These are phyloP conservation scores for Calliphora vomitoria DNA, from an alignment of 2,888 invertebrate species.

Conservation along the genomic window DNA sequence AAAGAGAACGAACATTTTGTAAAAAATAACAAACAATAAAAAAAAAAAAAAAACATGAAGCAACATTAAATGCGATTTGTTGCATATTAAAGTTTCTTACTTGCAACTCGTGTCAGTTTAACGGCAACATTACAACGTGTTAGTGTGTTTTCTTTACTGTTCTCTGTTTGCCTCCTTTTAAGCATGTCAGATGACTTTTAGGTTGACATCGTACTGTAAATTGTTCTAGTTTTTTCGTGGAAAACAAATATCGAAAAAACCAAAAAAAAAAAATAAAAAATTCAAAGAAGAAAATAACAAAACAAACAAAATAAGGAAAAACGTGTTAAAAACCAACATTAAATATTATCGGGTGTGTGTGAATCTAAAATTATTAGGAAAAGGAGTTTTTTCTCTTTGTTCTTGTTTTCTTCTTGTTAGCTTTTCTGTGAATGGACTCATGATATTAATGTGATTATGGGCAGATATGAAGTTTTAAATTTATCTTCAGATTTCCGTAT, in stretches of 20 bases:
- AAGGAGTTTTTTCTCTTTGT: conserved; percentile 51
- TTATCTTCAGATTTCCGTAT: conserved; percentile 38
- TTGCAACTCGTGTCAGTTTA: conserved; percentile 72
- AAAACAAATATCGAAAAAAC: conserved; percentile 47
- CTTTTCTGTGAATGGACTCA: conserved; percentile 38
- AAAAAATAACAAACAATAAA: neutral
- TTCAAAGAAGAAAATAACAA: neutral
- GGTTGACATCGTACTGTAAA: conserved; percentile 70
- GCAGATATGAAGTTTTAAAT: conserved; percentile 42
- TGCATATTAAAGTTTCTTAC: conserved; percentile 67
- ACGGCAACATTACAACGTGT: conserved; percentile 74
- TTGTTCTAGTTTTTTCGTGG: conserved; percentile 71
- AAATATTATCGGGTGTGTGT: conserved; percentile 43
- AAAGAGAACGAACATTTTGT: conserved; percentile 29
- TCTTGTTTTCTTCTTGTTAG: conserved; percentile 4
- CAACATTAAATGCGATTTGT: conserved; percentile 68
- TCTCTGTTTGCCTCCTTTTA: conserved; percentile 38
- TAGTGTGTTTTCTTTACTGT: conserved; percentile 55
- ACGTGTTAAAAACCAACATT: conserved; percentile 60
- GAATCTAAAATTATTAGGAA: conserved; percentile 53
- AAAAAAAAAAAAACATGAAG: neutral
- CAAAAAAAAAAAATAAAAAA: neutral
- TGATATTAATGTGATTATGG: conserved; percentile 53
- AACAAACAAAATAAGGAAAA: conserved; percentile 44
- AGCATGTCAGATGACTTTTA: conserved; percentile 57